Evolutionary conservation across 2,888 invertebrate species (phyloP).

Genomic region (Sympetrum striolatum): DNA sequence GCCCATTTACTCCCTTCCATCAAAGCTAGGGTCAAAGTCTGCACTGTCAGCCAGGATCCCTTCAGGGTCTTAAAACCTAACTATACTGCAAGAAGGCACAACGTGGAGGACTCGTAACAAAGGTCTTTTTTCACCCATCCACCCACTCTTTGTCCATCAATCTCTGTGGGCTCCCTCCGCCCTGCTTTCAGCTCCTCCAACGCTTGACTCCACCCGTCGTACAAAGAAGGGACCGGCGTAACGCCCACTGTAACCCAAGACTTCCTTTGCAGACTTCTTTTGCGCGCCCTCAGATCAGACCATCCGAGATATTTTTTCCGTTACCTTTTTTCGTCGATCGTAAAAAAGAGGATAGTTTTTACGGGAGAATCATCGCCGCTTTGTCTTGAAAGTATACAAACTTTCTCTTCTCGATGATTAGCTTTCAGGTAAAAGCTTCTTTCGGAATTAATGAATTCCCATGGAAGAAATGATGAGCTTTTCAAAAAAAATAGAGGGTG

Average conservation of each 20-base stretch:
- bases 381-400: too few species aligned
- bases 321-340: background rate
- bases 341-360: background rate
- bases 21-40: background rate
- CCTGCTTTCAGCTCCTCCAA: background rate
- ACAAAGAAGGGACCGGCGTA: background rate
- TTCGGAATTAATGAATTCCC: too few species aligned
- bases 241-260: background rate
- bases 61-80: background rate
- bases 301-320: background rate
- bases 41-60: background rate
- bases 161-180: background rate
- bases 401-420: too few species aligned
- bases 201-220: background rate
- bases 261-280: background rate
- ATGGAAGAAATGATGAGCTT: too few species aligned
- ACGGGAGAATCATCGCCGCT: too few species aligned
- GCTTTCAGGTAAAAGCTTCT: too few species aligned
- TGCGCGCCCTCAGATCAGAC: background rate
- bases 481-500: too few species aligned
- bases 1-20: background rate
- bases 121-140: background rate
- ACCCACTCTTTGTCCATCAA: background rate
- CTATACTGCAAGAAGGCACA: background rate
- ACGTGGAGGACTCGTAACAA: background rate